These are phyloP conservation scores for Nomada hirtipes DNA, from an alignment of 2,888 invertebrate species.

Conservation along the genomic window DNA sequence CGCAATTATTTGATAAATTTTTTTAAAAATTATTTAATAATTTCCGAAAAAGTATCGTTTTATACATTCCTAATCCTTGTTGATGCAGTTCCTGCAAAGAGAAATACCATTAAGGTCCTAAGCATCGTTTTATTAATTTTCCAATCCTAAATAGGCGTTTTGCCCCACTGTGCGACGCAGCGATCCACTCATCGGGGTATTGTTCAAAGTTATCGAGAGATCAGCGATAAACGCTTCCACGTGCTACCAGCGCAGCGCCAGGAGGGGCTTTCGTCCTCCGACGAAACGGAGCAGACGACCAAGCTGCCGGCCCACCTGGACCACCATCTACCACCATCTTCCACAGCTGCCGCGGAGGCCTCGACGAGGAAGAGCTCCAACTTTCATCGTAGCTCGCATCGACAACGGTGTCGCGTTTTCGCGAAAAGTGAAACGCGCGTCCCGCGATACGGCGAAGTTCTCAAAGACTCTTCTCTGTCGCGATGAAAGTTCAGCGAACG, in stretches of 20 bases:
- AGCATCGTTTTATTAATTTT: too few relatives aligned
- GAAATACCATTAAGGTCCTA: too few relatives aligned
- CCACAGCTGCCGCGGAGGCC: background rate
- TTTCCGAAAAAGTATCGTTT: too few relatives aligned
- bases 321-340: background rate
- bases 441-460: slow-evolving; percentile 18
- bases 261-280: too few relatives aligned
- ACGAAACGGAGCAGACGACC: too few relatives aligned
- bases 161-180: too few relatives aligned
- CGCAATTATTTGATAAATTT: too few relatives aligned
- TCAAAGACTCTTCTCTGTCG: background rate
- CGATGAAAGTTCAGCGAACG: slow-evolving; percentile 25
- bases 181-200: slow-evolving; percentile 9
- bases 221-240: slow-evolving; percentile 35
- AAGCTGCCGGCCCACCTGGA: too few relatives aligned
- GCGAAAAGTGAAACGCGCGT: slow-evolving; percentile 18
- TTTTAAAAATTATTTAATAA: too few relatives aligned
- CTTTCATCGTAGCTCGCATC: slow-evolving; percentile 23
- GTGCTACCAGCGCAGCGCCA: background rate
- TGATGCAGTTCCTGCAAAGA: too few relatives aligned
- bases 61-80: too few relatives aligned
- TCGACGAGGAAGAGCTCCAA: background rate
- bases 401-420: slow-evolving; percentile 1
- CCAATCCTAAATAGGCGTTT: too few relatives aligned
- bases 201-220: slow-evolving; percentile 31